Evolutionary conservation across 2,888 invertebrate genomes (phyloP), one percentile per base, ranked within the genome.

Genomic region (Eristalis arbustorum): DNA sequence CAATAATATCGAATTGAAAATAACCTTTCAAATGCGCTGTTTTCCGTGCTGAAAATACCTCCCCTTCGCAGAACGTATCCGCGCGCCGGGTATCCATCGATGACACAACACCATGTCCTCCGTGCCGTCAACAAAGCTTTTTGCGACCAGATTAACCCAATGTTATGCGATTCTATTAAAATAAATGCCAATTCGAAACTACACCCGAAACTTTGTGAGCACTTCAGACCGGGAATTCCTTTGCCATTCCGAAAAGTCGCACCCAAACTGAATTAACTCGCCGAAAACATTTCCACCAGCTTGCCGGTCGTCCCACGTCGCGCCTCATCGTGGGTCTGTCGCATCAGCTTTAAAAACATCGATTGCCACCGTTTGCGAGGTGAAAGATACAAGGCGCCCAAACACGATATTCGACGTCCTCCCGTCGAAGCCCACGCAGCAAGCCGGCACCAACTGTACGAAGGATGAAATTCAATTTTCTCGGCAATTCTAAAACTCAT

Each of bases 391-490:
- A 31, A 28, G 13, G 23, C 25, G 23, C 49, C 14, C 67, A 67
- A 66, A 67, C 28, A 62, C 62, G 22, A 13, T 57, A 23, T 23
- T 57, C 37, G 10, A 25, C 23, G 25, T 59, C 37, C 18, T 6
- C 59, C 34, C n/a, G 25, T 13, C 23, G 31, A 62, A 49, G 25
- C 34, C 76, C 40, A 71, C 71, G 42, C 71, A 79, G 57, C 40
- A 74, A 28, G 28, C 64, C 71, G 56, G 49, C 37, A 73, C 68
- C 78, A 66, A 69, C 59, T 18, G 37, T 74, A 62, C 62, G 64
- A 79, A 79, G 74, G 79, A 76, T 76, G 34, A 80, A 84, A 84
- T 84, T 84, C 80, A 84, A 84, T 84, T 84, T 84, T 80, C 84
- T 84, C 71, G 34, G 84, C 80, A 80, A 68, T 84, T 84, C 76